Conservation (phyloP, 2,113 vertebrate species). For the Nicator chloris region DNA sequence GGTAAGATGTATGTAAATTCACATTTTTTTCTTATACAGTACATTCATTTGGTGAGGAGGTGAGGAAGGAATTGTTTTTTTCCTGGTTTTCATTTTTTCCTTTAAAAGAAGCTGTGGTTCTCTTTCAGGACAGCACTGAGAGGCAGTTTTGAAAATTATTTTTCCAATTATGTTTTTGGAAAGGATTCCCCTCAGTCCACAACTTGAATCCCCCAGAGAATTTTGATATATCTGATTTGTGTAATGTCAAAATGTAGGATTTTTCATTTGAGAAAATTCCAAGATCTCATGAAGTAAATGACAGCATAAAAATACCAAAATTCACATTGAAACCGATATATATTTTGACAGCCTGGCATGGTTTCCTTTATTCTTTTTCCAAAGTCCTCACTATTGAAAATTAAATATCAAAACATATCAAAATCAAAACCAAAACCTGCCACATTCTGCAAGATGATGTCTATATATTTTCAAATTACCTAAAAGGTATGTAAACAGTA, state of each 20-base stretch:
- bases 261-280: neutral
- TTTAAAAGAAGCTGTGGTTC: neutral
- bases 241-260: neutral
- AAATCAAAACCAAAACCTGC: neutral
- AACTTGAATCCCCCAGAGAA: neutral
- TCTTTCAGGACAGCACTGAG: neutral
- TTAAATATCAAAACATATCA: neutral
- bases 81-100: neutral
- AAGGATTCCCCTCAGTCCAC: neutral
- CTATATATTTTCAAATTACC: neutral
- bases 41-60: neutral
- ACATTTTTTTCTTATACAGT: neutral
- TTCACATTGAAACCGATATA: neutral
- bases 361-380: neutral
- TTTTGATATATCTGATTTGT: neutral
- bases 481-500: neutral
- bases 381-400: neutral
- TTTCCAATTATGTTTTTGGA: neutral
- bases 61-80: accelerated
- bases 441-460: neutral
- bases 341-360: neutral
- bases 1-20: neutral
- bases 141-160: neutral
- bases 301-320: neutral
- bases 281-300: neutral